Conservation (phyloP, 2,113 vertebrate genomes). For the Zosterops borbonicus region DNA sequence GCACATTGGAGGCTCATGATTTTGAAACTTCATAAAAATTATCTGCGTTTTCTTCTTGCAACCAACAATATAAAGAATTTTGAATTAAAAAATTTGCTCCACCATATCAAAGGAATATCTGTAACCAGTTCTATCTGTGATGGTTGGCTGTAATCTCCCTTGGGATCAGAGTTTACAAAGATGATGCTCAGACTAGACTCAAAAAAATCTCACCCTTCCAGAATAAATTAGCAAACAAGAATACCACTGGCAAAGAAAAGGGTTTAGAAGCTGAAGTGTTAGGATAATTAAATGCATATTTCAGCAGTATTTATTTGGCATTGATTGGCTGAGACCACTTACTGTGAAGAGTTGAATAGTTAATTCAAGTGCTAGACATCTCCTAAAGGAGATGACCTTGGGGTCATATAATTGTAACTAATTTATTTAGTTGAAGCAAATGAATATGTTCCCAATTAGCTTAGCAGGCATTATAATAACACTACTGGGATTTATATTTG, state of each 20-base stretch:
- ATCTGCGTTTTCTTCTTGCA: not conserved
- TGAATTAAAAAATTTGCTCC: not conserved
- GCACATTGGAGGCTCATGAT: not conserved
- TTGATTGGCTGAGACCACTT: slow-evolving; percentile 69
- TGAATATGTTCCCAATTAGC: slow-evolving; percentile 73
- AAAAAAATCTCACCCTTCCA: slow-evolving; percentile 36
- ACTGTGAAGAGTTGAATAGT: slow-evolving; percentile 64
- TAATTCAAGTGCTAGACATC: slow-evolving; percentile 68
- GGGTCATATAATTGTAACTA: slow-evolving; percentile 73
- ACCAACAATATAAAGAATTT: not conserved
- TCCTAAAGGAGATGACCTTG: slow-evolving; percentile 73
- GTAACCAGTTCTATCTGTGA: not conserved
- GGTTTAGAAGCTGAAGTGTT: slow-evolving; percentile 50
- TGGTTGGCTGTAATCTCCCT: not conserved
- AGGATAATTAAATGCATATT: slow-evolving; percentile 76
- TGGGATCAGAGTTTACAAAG: not conserved
- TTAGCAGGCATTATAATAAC: slow-evolving; percentile 70
- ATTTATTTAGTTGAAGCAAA: slow-evolving; percentile 77
- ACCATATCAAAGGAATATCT: not conserved
- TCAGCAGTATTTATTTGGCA: slow-evolving; percentile 75
- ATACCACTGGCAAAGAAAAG: slow-evolving; percentile 10
- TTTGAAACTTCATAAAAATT: not conserved
- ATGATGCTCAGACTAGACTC: not conserved
- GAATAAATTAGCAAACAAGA: slow-evolving; percentile 62
- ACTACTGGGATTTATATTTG: slow-evolving; percentile 72